phyloP scores from a whole-genome alignment of 1,140 invertebrate genomes.

The Listronotus bonariensis region DNA sequence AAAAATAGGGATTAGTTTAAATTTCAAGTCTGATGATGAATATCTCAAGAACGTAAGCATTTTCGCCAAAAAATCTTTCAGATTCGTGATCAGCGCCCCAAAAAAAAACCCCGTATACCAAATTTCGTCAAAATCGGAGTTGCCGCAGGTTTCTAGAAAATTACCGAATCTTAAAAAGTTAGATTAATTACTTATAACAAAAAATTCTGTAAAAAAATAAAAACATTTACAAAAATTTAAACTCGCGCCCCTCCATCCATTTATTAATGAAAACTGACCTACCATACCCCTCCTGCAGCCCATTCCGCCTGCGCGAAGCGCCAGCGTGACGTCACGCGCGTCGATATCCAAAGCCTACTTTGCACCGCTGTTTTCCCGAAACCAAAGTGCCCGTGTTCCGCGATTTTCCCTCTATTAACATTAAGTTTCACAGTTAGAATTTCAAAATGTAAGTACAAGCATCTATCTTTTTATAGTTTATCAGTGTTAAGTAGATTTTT shows the following conservation, averaged over 20 bases:
- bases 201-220: too few relatives aligned
- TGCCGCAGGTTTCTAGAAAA: too few relatives aligned
- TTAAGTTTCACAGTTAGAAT: slow-evolving; percentile 30
- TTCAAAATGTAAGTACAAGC: slow-evolving; percentile 43
- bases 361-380: slow-evolving; percentile 25
- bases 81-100: too few relatives aligned
- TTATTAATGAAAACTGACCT: slow-evolving; percentile 40
- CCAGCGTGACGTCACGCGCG: slow-evolving; percentile 48
- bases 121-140: too few relatives aligned
- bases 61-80: too few relatives aligned
- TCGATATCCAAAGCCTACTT: slow-evolving; percentile 41
- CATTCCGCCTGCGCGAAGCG: slow-evolving; percentile 40
- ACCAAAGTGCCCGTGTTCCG: slow-evolving; percentile 28
- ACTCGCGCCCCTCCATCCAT: slow-evolving; percentile 22
- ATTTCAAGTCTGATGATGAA: too few relatives aligned
- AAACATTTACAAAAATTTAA: slow-evolving; percentile 9
- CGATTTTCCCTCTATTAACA: slow-evolving; percentile 21
- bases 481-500: not conserved
- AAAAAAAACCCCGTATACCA: too few relatives aligned
- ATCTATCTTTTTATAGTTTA: not conserved
- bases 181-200: too few relatives aligned
- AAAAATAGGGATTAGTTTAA: too few relatives aligned
- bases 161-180: too few relatives aligned
- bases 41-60: too few relatives aligned
- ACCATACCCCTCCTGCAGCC: slow-evolving; percentile 13